Evolutionary conservation across 1,140 invertebrate species (phyloP), one percentile per base, ranked within the genome.

Genomic region (Grapholita molesta): DNA sequence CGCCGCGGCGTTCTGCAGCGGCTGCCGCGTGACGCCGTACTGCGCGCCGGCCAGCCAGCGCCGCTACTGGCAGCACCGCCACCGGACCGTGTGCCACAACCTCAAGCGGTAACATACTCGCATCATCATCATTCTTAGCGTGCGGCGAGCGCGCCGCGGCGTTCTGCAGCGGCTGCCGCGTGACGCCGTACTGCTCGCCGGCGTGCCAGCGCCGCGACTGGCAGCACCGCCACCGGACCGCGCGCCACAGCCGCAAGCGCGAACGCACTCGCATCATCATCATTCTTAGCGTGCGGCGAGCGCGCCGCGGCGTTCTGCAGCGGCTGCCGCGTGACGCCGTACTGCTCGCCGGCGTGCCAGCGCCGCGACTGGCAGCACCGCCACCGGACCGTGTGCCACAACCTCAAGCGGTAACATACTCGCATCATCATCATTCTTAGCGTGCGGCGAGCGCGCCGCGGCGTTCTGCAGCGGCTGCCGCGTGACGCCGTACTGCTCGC

Each of bases 51-150:
- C 8, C 0, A 89, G 88, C 72, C 88, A 90, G 79, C 94, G 52
- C 93, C 93, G n/a, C 94, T 97, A 67, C 95, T 97, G 80, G 95
- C 94, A 82, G 95, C 97, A 82, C 95, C 95, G 12, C 94, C 96
- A 76, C 95, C 86, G 23, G 94, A 85, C 11, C 8, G 82, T 89
- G 6, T 88, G 86, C 68, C 85, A 86, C 42, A 88, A 89, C 38
- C 67, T 90, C 0, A 75, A 70, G 7, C 66, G 72, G 80, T 79
- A 30, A 76, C n/a, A 75, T 71, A 5, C 15, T 9, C 48, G 18
- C 5, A 9, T 53, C 48, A 6, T 2, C 24, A 12, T 7, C n/a
- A n/a, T n/a, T n/a, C n/a, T n/a, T n/a, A n/a, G n/a, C n/a, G n/a
- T n/a, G n/a, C n/a, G n/a, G n/a, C n/a, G n/a, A n/a, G n/a, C n/a